Base-by-base conservation (phyloP, 2,113 vertebrate genomes). In the Xiphophorus couchianus region DNA sequence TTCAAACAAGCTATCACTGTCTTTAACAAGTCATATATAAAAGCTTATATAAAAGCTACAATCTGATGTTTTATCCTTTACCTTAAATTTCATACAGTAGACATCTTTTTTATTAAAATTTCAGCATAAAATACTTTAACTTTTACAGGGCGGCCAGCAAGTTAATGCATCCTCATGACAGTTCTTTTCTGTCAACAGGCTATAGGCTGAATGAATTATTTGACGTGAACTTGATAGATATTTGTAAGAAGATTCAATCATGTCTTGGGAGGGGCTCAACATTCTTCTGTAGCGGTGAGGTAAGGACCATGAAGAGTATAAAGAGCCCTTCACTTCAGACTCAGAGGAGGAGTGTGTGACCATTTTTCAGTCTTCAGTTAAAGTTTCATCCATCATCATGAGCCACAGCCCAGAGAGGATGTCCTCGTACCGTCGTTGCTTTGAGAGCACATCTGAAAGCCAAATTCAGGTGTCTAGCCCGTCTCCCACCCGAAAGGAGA, bases 391-490 rank as follows among this genome's bases (percentile, higher is more conserved):
- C 67, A 29, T 80, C 84, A 91, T 2, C 71, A 95, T 94, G 95
- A 93, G 93, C 66, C 78, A 71, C 83, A 94, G 94, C 77, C 91
- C 90, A 73, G 94, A 94, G 51, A 94, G 92, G 80, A 93, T 93
- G 83, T 95, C 94, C 9, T 95, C 94, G 0, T 95, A 95, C 80
- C 91, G 93, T 62, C 91, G 94, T 28, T 93, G 93, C 71, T 95
- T 96, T 19, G 91, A 95, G 71, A 90, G 91, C 1, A 71, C 77
- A 1, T 74, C 74, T 12, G 64, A 31, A 33, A 82, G 79, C 67
- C 90, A 87, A 27, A 69, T 94, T 25, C 66, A 90, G 64, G 89
- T 90, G 66, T 91, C 87, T 19, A 95, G 93, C 70, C 93, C 90
- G 0, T 95, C 95, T 70, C 93, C 94, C 13, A 85, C 82, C 64